Evolutionary conservation across 2,113 vertebrate species (phyloP).

Genomic region (Passer montanus): DNA sequence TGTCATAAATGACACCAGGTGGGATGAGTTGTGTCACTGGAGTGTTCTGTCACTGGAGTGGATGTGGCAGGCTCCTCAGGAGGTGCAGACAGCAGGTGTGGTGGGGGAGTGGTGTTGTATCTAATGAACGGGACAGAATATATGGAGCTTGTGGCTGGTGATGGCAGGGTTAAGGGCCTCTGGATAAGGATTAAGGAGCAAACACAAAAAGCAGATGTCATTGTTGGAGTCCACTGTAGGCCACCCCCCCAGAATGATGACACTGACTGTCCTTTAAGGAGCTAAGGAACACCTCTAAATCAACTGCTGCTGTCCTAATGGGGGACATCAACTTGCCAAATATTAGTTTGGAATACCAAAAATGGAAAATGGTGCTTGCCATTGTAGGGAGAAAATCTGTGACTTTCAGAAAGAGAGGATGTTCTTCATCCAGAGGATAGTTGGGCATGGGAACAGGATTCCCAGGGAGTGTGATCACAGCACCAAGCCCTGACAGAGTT

Average conservation of each 20-base stretch:
- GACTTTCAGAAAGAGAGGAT: not conserved
- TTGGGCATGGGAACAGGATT: not conserved
- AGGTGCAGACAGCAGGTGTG: not conserved
- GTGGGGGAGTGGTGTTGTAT: accelerated
- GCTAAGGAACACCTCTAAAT: not conserved
- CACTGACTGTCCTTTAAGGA: not conserved
- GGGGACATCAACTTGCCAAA: not conserved
- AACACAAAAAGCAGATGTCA: not conserved
- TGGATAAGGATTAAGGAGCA: not conserved
- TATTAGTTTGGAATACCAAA: not conserved
- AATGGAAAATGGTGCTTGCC: not conserved
- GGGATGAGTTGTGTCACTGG: not conserved
- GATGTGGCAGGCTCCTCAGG: not conserved
- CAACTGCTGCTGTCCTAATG: not conserved
- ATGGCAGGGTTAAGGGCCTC: not conserved
- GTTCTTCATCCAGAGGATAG: not conserved
- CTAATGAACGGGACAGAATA: not conserved
- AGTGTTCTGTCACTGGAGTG: no score
- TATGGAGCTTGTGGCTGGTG: not conserved
- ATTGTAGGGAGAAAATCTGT: not conserved
- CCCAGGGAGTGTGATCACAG: not conserved
- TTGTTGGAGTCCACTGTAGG: not conserved
- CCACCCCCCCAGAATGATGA: no score
- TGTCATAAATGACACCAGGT: not conserved
- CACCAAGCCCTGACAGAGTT: not conserved